phyloP scores from a whole-genome alignment of 2,888 invertebrate species.

The Agelastica alni region DNA sequence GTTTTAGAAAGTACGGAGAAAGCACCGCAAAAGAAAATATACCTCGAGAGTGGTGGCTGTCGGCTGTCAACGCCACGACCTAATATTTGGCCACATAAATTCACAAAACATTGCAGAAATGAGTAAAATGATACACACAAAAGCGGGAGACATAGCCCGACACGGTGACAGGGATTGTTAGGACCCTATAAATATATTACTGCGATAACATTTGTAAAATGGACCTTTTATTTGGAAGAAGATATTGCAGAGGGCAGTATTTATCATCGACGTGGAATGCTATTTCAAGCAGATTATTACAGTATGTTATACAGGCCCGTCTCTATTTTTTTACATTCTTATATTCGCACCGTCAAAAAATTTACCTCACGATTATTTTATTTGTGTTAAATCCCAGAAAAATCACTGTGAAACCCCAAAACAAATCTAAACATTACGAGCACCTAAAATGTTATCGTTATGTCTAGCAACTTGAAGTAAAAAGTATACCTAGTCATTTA shows the following conservation, averaged over 20 bases:
- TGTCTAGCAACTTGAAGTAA: too few relatives aligned
- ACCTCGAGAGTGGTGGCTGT: constrained; percentile 40
- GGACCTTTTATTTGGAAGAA: constrained; percentile 57
- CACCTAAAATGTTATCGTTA: too few relatives aligned
- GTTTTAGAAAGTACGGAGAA: constrained; percentile 44
- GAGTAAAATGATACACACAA: constrained; percentile 52
- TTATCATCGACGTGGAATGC: constrained; percentile 56
- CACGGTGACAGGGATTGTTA: constrained; percentile 41
- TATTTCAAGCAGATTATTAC: constrained; percentile 49
- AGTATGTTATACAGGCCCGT: constrained; percentile 27
- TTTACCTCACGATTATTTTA: too few relatives aligned
- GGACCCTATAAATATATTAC: constrained; percentile 57
- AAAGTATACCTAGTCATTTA: too few relatives aligned
- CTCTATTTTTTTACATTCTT: too few relatives aligned
- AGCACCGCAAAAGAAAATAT: constrained; percentile 48
- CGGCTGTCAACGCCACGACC: constrained; percentile 54
- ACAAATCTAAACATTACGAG: too few relatives aligned
- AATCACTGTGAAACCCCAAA: too few relatives aligned
- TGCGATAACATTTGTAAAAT: constrained; percentile 59
- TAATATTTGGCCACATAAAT: constrained; percentile 63
- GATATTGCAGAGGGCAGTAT: constrained; percentile 54
- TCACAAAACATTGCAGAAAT: constrained; percentile 60
- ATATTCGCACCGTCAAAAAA: too few relatives aligned
- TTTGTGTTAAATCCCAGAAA: too few relatives aligned
- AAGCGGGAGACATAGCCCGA: constrained; percentile 34